phyloP scores from a whole-genome alignment of 2,797 vertebrate species.

The Taeniopygia guttata region DNA sequence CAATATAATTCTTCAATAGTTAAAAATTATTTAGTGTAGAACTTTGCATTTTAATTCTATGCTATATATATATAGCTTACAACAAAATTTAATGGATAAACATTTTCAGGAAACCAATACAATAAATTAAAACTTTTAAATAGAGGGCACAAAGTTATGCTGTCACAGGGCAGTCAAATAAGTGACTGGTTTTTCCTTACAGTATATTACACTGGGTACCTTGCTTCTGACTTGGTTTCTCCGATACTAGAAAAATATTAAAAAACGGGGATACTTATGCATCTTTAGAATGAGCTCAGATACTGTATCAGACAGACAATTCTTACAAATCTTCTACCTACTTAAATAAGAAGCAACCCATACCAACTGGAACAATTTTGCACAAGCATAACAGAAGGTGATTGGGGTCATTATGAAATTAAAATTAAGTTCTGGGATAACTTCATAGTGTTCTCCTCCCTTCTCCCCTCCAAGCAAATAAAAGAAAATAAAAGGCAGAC shows the following conservation, averaged over 20 bases:
- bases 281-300: conserved; percentile 62
- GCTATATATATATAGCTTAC: conserved; percentile 58
- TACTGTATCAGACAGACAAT: conserved; percentile 60
- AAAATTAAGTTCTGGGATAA: conserved; percentile 33
- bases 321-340: conserved; percentile 57
- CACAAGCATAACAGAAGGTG: conserved; percentile 40
- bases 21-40: conserved; percentile 55
- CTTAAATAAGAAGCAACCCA: conserved; percentile 49
- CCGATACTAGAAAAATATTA: conserved; percentile 17
- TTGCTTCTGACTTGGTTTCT: conserved; percentile 53
- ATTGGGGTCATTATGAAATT: background rate
- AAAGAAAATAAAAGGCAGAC: conserved; percentile 5
- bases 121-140: conserved; percentile 65
- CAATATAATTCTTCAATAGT: conserved; percentile 59
- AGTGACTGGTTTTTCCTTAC: conserved; percentile 30
- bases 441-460: conserved; percentile 26
- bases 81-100: conserved; percentile 51
- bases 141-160: conserved; percentile 41
- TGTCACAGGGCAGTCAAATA: conserved; percentile 52
- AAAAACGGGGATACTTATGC: background rate
- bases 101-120: conserved; percentile 61
- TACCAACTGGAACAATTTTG: conserved; percentile 35
- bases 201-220: conserved; percentile 49
- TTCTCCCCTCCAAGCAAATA: background rate
- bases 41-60: conserved; percentile 50